Evolutionary conservation across 2,113 vertebrate species (phyloP), one percentile per base, ranked within the genome.

Genomic region (Pygoscelis adeliae): DNA sequence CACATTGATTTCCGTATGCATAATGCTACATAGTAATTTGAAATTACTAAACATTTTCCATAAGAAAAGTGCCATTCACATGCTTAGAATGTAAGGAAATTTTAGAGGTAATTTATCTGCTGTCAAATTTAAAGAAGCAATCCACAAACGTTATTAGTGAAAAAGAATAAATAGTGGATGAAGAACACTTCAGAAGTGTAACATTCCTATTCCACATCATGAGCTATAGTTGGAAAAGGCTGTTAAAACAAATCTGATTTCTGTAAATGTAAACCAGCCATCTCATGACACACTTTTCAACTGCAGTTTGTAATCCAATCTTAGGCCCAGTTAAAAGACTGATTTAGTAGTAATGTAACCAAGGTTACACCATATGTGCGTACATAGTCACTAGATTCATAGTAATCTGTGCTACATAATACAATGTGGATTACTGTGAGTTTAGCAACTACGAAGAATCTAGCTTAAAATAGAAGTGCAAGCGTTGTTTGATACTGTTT

Each of bases 141-240:
- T 71, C 47, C 19, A 72, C 52, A 70, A 83, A 66, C 32, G 2
- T 34, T 81, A 59, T 92, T 89, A 92, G 82, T 93, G 90, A 95
- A 94, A 87, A 83, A 74, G 20, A 93, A 74, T 70, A 86, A 91
- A 93, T 29, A 79, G 36, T 40, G 44, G 69, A 69, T 67, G 71
- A 90, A 91, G 46, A 85, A 44, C 42, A 23, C 29, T 86, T 74
- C 30, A 71, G 42, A 65, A 92, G 18, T 40, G 9, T 80, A 91
- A 70, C 40, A 47, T 87, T 72, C 29, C 52, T 93, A 26, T 95
- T 94, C 82, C 42, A 55, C 40, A 49, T 93, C 52, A 63, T 82
- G 63, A 77, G 29, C 23, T 94, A 27, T 69, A 89, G 72, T 34
- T 97, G 89, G 87, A 96, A 97, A 96, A 66, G 86, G 88, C 85